Percentiles rank a stretch among this genome's conserved stretches.
Conservation (phyloP, 2,113 vertebrate species). For the Mungos mungo region DNA sequence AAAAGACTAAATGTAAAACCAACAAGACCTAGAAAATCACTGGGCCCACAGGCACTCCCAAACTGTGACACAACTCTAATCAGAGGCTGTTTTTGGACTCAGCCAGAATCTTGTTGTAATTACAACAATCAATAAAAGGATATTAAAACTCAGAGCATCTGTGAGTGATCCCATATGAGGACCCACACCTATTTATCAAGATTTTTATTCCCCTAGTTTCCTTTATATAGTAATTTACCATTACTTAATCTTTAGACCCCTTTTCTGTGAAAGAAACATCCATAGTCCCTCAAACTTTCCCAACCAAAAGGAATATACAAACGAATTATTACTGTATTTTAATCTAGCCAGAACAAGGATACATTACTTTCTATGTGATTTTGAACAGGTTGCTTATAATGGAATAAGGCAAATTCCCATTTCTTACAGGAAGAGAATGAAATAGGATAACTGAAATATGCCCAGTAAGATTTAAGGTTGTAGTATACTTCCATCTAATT, state of each 20-base stretch:
- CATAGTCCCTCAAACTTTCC: not conserved
- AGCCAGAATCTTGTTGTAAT: not conserved
- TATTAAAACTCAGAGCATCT: not conserved
- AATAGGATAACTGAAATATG: not conserved
- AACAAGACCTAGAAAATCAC: not conserved
- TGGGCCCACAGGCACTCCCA: not conserved
- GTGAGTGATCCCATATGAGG: not conserved
- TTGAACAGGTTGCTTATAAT: not conserved
- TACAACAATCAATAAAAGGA: not conserved
- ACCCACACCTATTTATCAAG: not conserved
- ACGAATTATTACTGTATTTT: not conserved
- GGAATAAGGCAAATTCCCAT: not conserved
- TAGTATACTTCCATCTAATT: not conserved
- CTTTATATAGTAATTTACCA: not conserved
- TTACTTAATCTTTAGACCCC: not conserved
- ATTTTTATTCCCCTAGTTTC: not conserved
- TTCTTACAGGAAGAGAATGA: not conserved
- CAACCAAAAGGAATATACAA: not conserved
- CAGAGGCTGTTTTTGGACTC: not conserved
- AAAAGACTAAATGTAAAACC: not conserved
- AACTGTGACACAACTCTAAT: not conserved
- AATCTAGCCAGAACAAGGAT: not conserved
- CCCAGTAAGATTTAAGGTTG: not conserved
- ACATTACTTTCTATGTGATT: not conserved
- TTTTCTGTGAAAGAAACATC: not conserved